Conservation (phyloP, 2,113 vertebrate genomes). For the Dicaeum eximium region DNA sequence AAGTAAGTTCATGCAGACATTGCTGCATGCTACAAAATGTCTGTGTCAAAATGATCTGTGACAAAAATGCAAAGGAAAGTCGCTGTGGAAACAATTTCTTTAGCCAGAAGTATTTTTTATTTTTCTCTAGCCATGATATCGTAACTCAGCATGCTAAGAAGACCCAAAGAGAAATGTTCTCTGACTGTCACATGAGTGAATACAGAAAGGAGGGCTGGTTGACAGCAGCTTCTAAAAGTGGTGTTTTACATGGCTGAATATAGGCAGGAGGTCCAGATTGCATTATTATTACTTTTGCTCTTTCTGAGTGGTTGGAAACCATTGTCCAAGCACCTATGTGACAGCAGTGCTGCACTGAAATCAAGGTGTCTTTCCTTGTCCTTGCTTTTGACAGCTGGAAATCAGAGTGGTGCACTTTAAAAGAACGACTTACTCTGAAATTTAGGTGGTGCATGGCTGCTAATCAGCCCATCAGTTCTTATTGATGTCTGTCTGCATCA, state of each 20-base stretch:
- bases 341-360: background rate
- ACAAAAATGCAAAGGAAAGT: background rate
- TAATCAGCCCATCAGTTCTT: background rate
- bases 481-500: slow-evolving; percentile 26
- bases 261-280: background rate
- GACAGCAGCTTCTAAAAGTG: background rate
- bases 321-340: background rate
- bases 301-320: background rate
- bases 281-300: background rate
- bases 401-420: background rate
- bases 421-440: background rate
- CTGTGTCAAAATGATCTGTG: background rate
- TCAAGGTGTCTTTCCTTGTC: background rate
- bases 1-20: slow-evolving; percentile 76
- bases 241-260: background rate
- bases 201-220: background rate
- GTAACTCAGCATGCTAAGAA: background rate
- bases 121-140: background rate
- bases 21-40: background rate
- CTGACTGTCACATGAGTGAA: background rate
- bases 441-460: background rate
- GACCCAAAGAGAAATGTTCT: background rate
- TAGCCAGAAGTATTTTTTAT: background rate
- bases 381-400: background rate
- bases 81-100: background rate